Evolutionary conservation across 2,797 vertebrate species (phyloP).

Genomic region (Oreochromis grahami): DNA sequence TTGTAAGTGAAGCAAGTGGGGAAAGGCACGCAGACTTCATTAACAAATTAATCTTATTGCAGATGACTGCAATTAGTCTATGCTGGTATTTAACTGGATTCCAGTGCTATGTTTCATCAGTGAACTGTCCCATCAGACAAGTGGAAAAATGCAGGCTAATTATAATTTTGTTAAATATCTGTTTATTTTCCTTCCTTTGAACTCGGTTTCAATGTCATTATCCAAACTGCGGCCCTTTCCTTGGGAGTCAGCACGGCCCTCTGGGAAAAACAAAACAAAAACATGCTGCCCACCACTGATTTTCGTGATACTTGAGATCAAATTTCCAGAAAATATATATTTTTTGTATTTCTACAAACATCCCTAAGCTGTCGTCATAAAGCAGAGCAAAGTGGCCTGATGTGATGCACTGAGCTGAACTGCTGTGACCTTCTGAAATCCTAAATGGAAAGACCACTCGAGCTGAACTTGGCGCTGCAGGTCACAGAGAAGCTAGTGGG

Average conservation of each 20-base stretch:
- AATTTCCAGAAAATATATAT: background rate
- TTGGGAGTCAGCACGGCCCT: background rate
- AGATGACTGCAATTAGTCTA: background rate
- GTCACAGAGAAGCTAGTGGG: constrained; percentile 25
- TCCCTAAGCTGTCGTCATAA: background rate
- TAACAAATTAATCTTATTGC: background rate
- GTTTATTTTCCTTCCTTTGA: background rate
- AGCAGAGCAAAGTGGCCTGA: background rate
- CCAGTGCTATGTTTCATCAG: background rate
- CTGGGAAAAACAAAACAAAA: background rate
- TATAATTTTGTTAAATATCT: background rate
- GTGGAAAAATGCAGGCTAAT: background rate
- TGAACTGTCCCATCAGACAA: background rate
- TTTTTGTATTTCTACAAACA: background rate
- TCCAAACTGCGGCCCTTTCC: background rate
- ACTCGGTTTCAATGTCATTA: background rate
- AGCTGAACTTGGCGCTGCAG: background rate
- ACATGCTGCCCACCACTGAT: background rate
- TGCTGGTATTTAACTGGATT: background rate
- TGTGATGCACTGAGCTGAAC: background rate
- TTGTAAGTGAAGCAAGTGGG: background rate
- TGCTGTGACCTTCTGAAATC: background rate
- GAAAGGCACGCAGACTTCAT: background rate
- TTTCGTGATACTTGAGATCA: background rate
- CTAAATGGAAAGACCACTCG: background rate